Percentiles rank a stretch among this genome's conserved stretches.
phyloP scores from a whole-genome alignment of 2,888 invertebrate genomes.

The Trypoxylon attenuatum region DNA sequence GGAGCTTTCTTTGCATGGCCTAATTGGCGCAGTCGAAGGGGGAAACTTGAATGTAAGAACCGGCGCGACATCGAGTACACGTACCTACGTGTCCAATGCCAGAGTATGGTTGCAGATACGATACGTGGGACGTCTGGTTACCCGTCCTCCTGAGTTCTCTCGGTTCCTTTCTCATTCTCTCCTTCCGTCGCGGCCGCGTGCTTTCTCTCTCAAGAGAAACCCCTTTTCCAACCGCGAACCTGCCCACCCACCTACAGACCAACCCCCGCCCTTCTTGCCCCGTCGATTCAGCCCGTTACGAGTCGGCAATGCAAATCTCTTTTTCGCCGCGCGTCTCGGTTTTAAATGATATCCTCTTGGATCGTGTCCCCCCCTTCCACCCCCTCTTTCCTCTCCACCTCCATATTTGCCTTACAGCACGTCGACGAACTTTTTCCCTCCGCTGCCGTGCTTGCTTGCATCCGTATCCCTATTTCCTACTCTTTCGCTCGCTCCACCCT shows the following conservation, averaged over 20 bases:
- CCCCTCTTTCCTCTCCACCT: conserved; percentile 24
- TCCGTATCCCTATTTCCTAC: conserved; percentile 21
- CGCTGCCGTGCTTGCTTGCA: conserved; percentile 29
- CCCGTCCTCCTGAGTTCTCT: too few relatives aligned
- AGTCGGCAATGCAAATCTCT: conserved; percentile 68
- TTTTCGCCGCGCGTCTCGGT: conserved; percentile 68
- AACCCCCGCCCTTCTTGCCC: conserved; percentile 45
- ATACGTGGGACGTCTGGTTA: conserved; percentile 68
- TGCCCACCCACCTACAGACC: too few relatives aligned
- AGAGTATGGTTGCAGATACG: conserved; percentile 63
- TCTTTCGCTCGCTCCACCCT: conserved; percentile 36
- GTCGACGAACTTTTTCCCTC: conserved; percentile 50
- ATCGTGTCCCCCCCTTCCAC: conserved; percentile 48
- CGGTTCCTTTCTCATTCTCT: too few relatives aligned
- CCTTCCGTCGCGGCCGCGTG: too few relatives aligned
- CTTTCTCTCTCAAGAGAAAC: conserved; percentile 53
- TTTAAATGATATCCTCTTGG: conserved; percentile 67
- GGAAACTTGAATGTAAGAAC: conserved; percentile 61
- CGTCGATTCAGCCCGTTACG: conserved; percentile 48
- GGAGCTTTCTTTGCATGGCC: conserved; percentile 51
- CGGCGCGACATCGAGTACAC: conserved; percentile 66
- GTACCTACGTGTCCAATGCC: conserved; percentile 50
- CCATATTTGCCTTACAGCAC: conserved; percentile 41
- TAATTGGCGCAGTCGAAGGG: conserved; percentile 58
- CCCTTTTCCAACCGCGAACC: conserved; percentile 41